Evolutionary conservation across 2,888 invertebrate species (phyloP).

Genomic region (Stenodera caucasica): DNA sequence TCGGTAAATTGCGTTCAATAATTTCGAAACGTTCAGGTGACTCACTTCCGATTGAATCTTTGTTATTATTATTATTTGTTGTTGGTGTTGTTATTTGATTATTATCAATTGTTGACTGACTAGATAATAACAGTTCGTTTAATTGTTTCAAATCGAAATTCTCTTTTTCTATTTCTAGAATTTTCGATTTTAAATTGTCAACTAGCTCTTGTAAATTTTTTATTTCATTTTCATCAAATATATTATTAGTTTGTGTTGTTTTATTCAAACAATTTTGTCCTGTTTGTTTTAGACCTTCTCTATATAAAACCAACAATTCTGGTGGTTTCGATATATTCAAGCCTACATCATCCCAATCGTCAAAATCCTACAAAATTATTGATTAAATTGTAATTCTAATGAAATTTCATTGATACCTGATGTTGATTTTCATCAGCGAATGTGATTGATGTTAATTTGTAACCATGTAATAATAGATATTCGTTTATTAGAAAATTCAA

Average conservation of each 20-base stretch:
- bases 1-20: conserved; percentile 49
- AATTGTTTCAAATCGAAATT: conserved; percentile 49
- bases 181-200: conserved; percentile 46
- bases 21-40: conserved; percentile 68
- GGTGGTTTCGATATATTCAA: conserved; percentile 81
- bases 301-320: conserved; percentile 69
- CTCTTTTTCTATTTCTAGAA: conserved; percentile 52
- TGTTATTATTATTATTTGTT: conserved; percentile 15
- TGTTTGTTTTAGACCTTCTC: conserved; percentile 61
- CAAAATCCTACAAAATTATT: conserved; percentile 68
- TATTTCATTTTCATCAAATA: conserved; percentile 9
- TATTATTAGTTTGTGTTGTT: conserved; percentile 58
- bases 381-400: conserved; percentile 10
- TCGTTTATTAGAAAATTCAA: conserved; percentile 87
- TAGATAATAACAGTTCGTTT: conserved; percentile 40
- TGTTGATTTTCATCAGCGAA: conserved; percentile 90
- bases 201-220: conserved; percentile 13
- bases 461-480: conserved; percentile 75
- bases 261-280: conserved; percentile 50
- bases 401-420: conserved; percentile 61
- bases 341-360: conserved; percentile 92
- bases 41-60: conserved; percentile 57
- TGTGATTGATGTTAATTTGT: conserved; percentile 85
- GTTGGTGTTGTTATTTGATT: too few species aligned
- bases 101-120: too few species aligned